These are phyloP conservation scores for Eupithecia pulchellata DNA, from an alignment of 2,888 invertebrate species.

Conservation along the genomic window DNA sequence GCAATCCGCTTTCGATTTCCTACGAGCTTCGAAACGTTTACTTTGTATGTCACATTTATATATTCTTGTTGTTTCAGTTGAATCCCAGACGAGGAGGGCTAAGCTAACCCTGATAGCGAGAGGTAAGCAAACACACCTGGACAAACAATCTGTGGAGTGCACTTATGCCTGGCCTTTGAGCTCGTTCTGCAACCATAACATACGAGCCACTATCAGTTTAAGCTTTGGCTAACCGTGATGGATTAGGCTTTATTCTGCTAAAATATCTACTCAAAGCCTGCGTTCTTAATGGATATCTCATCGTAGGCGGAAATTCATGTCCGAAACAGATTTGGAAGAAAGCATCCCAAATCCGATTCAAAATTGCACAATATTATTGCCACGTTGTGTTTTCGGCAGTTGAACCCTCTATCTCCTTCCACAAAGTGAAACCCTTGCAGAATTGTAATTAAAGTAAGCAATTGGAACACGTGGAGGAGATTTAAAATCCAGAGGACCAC, in stretches of 20 bases:
- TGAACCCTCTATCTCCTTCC: neutral
- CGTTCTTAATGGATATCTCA: neutral
- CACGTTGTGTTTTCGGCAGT: neutral
- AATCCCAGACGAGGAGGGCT: constrained; percentile 53
- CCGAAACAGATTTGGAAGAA: neutral
- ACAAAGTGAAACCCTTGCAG: neutral
- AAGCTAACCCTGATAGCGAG: constrained; percentile 58
- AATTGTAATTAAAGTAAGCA: neutral
- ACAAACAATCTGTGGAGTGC: neutral
- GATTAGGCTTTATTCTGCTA: neutral
- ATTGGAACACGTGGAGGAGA: neutral
- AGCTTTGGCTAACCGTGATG: neutral
- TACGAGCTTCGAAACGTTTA: neutral
- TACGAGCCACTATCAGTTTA: neutral
- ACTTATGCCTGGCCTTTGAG: neutral
- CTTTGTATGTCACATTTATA: neutral
- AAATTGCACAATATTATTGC: neutral
- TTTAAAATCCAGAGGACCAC: neutral
- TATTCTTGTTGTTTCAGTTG: constrained; percentile 56
- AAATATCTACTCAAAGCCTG: neutral
- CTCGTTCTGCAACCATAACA: neutral
- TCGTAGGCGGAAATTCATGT: neutral
- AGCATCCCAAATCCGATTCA: neutral
- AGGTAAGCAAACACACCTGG: constrained; percentile 50
- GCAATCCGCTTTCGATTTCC: neutral